phyloP scores from a whole-genome alignment of 1,140 invertebrate genomes.

The Leptonema lineaticorne region DNA sequence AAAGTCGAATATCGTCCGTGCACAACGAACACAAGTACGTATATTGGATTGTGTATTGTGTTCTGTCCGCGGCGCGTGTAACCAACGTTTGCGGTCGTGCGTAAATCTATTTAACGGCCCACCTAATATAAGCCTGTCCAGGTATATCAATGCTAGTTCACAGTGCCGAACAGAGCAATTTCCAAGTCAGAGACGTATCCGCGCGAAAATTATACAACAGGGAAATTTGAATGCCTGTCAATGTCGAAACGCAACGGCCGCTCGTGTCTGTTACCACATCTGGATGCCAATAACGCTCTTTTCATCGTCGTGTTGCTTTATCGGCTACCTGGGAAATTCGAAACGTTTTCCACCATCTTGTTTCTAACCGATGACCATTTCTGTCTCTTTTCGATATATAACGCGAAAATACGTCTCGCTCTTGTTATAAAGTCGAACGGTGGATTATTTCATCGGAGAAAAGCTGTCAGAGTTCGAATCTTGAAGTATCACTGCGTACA shows the following conservation, averaged over 20 bases:
- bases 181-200: constrained; percentile 38
- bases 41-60: not conserved
- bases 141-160: constrained; percentile 38
- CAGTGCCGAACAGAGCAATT: constrained; percentile 39
- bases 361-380: too few species aligned
- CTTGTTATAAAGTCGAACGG: too few species aligned
- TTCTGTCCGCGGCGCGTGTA: not conserved
- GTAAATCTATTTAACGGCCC: constrained; percentile 10
- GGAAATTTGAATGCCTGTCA: constrained; percentile 42
- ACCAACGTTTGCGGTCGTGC: not conserved
- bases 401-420: too few species aligned
- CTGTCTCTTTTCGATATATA: too few species aligned
- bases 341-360: constrained; percentile 3
- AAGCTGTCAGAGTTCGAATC: too few species aligned
- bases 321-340: constrained; percentile 35
- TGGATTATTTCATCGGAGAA: too few species aligned
- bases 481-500: too few species aligned
- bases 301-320: constrained; percentile 31
- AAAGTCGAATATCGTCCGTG: not conserved
- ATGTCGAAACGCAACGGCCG: constrained; percentile 6
- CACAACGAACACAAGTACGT: not conserved
- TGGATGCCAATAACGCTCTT: constrained; percentile 28
- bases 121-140: not conserved
- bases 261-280: too few species aligned
- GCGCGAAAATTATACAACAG: constrained; percentile 37